These are phyloP conservation scores for Ecdyonurus torrentis DNA, from an alignment of 2,888 invertebrate genomes.

Conservation along the genomic window DNA sequence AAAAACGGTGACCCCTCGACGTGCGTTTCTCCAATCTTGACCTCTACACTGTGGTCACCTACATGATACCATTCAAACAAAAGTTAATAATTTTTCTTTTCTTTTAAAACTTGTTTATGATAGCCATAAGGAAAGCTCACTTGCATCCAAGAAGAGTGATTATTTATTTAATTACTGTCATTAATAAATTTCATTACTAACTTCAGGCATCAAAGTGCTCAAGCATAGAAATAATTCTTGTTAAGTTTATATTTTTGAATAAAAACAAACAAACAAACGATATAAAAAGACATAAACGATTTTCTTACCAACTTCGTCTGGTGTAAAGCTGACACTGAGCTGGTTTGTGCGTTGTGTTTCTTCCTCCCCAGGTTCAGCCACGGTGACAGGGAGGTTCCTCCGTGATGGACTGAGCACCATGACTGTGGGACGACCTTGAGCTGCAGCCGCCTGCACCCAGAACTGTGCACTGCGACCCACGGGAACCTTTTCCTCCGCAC, in stretches of 20 bases:
- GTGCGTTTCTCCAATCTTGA: slow-evolving; percentile 49
- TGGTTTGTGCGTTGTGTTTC: slow-evolving; percentile 25
- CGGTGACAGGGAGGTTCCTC: slow-evolving; percentile 49
- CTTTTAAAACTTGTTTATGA: neutral
- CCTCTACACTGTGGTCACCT: slow-evolving; percentile 82
- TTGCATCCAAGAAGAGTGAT: neutral
- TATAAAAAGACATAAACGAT: too few relatives aligned
- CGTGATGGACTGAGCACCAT: slow-evolving; percentile 63
- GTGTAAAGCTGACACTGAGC: slow-evolving; percentile 46
- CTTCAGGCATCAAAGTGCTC: neutral
- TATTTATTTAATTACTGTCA: too few relatives aligned
- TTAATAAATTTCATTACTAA: neutral
- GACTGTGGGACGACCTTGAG: slow-evolving; percentile 44
- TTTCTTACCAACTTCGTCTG: slow-evolving; percentile 67
- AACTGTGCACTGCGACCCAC: slow-evolving; percentile 73
- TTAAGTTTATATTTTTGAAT: too few relatives aligned
- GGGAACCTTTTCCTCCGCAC: slow-evolving; percentile 68
- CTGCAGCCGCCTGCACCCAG: slow-evolving; percentile 64
- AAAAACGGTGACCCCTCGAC: slow-evolving; percentile 92
- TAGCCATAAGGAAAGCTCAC: neutral
- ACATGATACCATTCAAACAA: slow-evolving; percentile 9
- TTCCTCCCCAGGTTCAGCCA: slow-evolving; percentile 17
- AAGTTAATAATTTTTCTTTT: neutral
- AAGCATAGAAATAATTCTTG: too few relatives aligned
- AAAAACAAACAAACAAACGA: too few relatives aligned